Conservation (phyloP, 1,140 invertebrate species). For the Centruroides vittatus region DNA sequence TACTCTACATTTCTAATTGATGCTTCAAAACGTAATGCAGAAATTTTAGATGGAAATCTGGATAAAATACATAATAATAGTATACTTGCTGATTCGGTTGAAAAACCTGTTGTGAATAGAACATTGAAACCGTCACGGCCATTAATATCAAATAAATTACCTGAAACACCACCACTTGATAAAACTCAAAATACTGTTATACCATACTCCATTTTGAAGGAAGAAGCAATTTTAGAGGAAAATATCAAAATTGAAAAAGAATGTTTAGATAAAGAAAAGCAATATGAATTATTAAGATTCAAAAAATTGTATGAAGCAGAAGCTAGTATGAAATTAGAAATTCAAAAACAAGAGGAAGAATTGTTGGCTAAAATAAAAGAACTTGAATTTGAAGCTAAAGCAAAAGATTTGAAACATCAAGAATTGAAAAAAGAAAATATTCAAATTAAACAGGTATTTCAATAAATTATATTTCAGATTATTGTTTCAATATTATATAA, state of each 20-base stretch:
- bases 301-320: conserved; percentile 31
- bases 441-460: conserved; percentile 35
- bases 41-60: too few relatives aligned
- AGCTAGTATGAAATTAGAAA: conserved; percentile 32
- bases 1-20: too few relatives aligned
- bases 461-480: not conserved
- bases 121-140: not conserved
- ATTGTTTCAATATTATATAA: too few relatives aligned
- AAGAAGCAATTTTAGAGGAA: conserved; percentile 36
- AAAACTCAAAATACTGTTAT: not conserved
- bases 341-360: conserved; percentile 37
- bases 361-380: conserved; percentile 40
- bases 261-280: conserved; percentile 38
- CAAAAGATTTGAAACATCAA: conserved; percentile 37
- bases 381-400: conserved; percentile 37
- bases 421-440: conserved; percentile 36
- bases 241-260: conserved; percentile 40
- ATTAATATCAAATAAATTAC: not conserved
- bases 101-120: not conserved
- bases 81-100: too few relatives aligned
- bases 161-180: not conserved
- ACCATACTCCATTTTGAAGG: conserved; percentile 20
- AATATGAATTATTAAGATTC: conserved; percentile 24
- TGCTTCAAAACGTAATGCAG: too few relatives aligned
- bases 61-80: too few relatives aligned